Evolutionary conservation across 2,113 vertebrate species (phyloP).

Genomic region (Nothocercus julius): DNA sequence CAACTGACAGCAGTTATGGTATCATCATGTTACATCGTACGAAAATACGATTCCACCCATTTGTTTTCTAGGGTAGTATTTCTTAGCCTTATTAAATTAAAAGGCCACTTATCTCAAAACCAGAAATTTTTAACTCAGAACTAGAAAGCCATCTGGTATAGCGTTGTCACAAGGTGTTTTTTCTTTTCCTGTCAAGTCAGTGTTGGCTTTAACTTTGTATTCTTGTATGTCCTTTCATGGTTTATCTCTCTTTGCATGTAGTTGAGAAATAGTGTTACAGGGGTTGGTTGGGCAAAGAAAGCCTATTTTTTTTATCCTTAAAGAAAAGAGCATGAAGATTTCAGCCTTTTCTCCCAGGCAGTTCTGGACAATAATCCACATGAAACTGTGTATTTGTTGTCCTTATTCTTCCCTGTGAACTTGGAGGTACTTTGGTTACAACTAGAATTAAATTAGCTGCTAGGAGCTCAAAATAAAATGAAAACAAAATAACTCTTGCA

Average conservation of each 20-base stretch:
- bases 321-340: not conserved
- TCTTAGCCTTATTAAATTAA: conserved; percentile 17
- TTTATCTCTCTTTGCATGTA: not conserved
- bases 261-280: conserved; percentile 1
- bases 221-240: not conserved
- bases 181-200: not conserved
- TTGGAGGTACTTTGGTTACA: not conserved
- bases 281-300: not conserved
- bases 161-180: not conserved
- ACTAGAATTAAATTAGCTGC: not conserved
- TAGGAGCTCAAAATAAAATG: conserved; percentile 5
- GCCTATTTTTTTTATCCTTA: not conserved
- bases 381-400: not conserved
- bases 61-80: not conserved
- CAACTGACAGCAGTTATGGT: conserved; percentile 15
- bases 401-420: not conserved
- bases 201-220: not conserved
- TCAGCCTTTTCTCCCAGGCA: conserved; percentile 2
- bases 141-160: not conserved
- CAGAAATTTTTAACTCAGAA: not conserved
- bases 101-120: not conserved
- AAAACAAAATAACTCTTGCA: not conserved
- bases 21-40: not conserved
- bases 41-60: not conserved
- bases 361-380: not conserved